Conservation (phyloP, 2,888 invertebrate species). For the Ganaspis brasiliensis region DNA sequence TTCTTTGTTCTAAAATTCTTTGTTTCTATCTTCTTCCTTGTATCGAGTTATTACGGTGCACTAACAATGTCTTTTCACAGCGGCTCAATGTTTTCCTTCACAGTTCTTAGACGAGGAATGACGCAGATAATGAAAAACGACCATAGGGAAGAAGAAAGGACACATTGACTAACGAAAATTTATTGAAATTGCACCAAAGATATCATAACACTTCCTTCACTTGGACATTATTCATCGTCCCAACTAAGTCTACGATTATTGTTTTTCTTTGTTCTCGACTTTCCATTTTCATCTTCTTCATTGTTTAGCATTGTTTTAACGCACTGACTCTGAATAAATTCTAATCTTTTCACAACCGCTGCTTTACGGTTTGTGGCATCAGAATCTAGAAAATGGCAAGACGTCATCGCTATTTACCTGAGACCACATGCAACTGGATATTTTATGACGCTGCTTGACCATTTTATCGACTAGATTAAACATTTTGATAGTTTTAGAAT, state of each 20-base stretch:
- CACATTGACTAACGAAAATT: slow-evolving; percentile 6
- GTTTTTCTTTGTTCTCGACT: slow-evolving; percentile 15
- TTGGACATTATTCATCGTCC: not conserved
- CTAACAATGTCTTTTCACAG: slow-evolving; percentile 15
- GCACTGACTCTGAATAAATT: slow-evolving; percentile 7
- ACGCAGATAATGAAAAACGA: not conserved
- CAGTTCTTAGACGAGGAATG: not conserved
- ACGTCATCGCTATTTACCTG: not conserved
- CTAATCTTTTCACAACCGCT: not conserved
- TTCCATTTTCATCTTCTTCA: slow-evolving; percentile 14
- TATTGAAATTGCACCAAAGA: slow-evolving; percentile 10
- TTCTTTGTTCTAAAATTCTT: slow-evolving; percentile 18
- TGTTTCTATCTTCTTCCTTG: slow-evolving; percentile 6
- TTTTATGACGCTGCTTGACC: no score
- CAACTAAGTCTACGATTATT: slow-evolving; percentile 13
- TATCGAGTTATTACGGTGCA: slow-evolving; percentile 8
- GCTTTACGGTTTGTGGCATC: not conserved
- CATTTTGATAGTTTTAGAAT: no score
- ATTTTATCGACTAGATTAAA: no score
- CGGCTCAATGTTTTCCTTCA: not conserved
- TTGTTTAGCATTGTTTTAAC: slow-evolving; percentile 18
- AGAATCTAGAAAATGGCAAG: not conserved
- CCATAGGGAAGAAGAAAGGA: not conserved
- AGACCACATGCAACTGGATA: no score
- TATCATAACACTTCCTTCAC: not conserved